Conservation (phyloP, 1,140 invertebrate species). For the Macrosteles quadrilineatus region DNA sequence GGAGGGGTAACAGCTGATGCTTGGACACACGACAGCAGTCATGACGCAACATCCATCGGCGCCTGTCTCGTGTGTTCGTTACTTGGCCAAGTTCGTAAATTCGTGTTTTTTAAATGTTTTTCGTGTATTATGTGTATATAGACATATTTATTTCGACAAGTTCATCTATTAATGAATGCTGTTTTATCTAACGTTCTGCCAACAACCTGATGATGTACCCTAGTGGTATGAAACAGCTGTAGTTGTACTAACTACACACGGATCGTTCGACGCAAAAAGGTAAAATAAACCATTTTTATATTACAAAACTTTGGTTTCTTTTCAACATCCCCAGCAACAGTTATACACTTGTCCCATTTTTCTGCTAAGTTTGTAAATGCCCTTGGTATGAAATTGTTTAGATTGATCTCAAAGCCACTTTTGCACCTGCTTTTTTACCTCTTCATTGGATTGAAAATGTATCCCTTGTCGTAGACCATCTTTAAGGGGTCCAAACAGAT, state of each 20-base stretch:
- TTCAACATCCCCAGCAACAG: conserved; percentile 36
- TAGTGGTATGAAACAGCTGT: too few species aligned
- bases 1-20: too few species aligned
- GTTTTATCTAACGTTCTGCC: too few species aligned
- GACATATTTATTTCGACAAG: too few species aligned
- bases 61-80: too few species aligned
- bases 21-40: too few species aligned
- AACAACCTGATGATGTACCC: too few species aligned
- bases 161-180: too few species aligned
- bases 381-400: conserved; percentile 30
- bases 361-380: conserved; percentile 36
- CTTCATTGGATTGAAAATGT: conserved; percentile 32
- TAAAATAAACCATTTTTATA: not conserved
- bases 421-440: conserved; percentile 25
- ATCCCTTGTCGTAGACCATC: conserved; percentile 34
- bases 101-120: too few species aligned
- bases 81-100: too few species aligned
- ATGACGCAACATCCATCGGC: too few species aligned
- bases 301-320: conserved; percentile 28
- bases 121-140: too few species aligned
- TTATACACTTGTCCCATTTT: conserved; percentile 39
- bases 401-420: conserved; percentile 4
- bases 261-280: not conserved
- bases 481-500: conserved; percentile 41
- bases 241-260: not conserved